These are phyloP conservation scores for Osmerus mordax DNA, from an alignment of 2,113 vertebrate genomes.

Conservation along the genomic window DNA sequence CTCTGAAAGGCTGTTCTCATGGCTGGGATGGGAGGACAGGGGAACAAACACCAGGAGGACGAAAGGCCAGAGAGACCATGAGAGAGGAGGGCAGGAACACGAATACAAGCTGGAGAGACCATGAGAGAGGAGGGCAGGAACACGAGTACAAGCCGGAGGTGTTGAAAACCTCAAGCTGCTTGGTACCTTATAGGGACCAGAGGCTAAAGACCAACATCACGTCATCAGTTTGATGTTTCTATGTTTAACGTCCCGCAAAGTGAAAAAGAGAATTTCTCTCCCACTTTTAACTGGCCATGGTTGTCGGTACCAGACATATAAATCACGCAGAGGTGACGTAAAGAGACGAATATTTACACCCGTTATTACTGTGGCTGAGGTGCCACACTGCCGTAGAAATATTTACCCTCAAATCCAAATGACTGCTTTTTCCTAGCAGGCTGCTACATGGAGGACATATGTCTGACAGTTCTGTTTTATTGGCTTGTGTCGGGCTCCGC, in stretches of 20 bases:
- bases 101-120: no score
- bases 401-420: neutral
- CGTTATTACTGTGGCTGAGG: neutral
- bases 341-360: neutral
- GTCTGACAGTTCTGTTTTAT: no score
- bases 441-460: no score
- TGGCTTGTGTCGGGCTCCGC: no score
- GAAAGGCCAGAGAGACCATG: no score
- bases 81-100: no score
- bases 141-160: neutral
- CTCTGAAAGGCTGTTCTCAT: neutral
- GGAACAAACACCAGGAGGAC: no score
- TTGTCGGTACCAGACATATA: neutral
- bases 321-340: neutral
- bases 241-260: neutral
- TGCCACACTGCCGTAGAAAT: neutral
- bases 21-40: no score
- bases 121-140: no score
- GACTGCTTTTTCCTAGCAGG: neutral
- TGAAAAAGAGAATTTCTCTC: neutral
- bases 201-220: neutral
- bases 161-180: neutral
- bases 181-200: neutral
- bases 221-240: neutral
- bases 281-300: constrained; percentile 1